Evolutionary conservation across 2,888 invertebrate genomes (phyloP).

Genomic region (Melanotus villosus): DNA sequence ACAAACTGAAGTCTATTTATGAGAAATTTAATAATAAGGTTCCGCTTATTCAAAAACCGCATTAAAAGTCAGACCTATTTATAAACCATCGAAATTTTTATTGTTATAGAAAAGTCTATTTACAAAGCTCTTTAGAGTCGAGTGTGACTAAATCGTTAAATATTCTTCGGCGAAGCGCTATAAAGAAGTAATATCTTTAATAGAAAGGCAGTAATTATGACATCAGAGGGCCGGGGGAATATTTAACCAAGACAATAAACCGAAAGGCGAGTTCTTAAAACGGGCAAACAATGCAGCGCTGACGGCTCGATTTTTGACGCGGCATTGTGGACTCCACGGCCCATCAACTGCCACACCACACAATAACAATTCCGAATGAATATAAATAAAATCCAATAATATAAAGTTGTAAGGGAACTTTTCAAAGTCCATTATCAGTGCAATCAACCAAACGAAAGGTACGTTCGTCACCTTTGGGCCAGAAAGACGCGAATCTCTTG

Average conservation of each 20-base stretch:
- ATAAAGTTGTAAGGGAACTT: conserved; percentile 50
- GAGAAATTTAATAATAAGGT: too few species aligned
- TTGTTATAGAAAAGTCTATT: neutral
- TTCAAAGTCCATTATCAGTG: conserved; percentile 49
- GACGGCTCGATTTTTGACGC: conserved; percentile 35
- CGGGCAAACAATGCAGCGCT: conserved; percentile 30
- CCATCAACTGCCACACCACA: conserved; percentile 25
- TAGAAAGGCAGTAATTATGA: conserved; percentile 34
- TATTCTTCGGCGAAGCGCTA: neutral
- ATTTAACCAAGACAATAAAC: conserved; percentile 31
- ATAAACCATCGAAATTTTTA: neutral
- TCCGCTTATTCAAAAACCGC: too few species aligned
- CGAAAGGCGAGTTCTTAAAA: conserved; percentile 20
- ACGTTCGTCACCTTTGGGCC: neutral
- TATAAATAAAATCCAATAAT: conserved; percentile 44
- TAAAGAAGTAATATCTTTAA: neutral
- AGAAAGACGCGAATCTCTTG: conserved; percentile 20
- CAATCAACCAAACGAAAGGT: conserved; percentile 38
- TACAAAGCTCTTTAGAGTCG: neutral
- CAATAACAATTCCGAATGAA: conserved; percentile 25
- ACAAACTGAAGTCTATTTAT: too few species aligned
- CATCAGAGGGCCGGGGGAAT: conserved; percentile 27
- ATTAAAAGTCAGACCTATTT: neutral
- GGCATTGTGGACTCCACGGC: conserved; percentile 32
- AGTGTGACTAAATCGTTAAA: neutral